A percentile compares a stretch with the other conserved stretches of the same genome.
phyloP scores from a whole-genome alignment of 2,797 vertebrate species.

The Typhlichthys eigenmanni region DNA sequence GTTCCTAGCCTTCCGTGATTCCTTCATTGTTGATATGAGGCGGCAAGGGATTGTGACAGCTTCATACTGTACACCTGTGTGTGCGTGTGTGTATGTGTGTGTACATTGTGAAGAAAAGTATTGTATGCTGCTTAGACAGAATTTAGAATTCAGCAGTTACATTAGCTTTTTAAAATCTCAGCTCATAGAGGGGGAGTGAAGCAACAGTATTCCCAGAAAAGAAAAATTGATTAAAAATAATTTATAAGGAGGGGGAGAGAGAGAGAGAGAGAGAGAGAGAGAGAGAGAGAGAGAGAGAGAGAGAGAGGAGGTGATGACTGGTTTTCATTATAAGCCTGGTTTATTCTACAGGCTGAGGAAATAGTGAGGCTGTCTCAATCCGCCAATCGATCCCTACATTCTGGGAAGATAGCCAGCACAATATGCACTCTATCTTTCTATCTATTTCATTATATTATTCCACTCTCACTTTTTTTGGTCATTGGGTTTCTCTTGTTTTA shows the following conservation, averaged over 20 bases:
- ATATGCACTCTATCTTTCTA: constrained; percentile 41
- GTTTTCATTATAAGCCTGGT: constrained; percentile 65
- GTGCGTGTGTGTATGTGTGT: constrained; percentile 7
- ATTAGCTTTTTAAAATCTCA: constrained; percentile 64
- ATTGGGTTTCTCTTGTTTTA: constrained; percentile 58
- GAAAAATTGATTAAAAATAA: neutral
- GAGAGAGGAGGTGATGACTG: constrained; percentile 54
- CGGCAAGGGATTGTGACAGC: neutral
- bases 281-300: constrained; percentile 2
- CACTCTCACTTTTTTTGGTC: constrained; percentile 36
- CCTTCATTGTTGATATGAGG: constrained; percentile 45
- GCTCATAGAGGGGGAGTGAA: constrained; percentile 46
- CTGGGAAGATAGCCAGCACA: constrained; percentile 63
- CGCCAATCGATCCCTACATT: constrained; percentile 58
- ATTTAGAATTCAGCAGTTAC: too few relatives aligned
- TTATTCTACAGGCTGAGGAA: constrained; percentile 60
- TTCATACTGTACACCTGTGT: neutral
- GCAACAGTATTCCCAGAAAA: constrained; percentile 38
- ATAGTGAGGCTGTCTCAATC: constrained; percentile 49
- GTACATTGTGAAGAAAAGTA: constrained; percentile 51
- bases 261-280: constrained; percentile 33
- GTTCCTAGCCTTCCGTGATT: constrained; percentile 47
- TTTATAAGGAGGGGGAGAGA: neutral
- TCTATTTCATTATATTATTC: constrained; percentile 29
- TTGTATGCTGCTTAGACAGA: too few relatives aligned